Evolutionary conservation across 2,113 vertebrate species (phyloP), one percentile per base, ranked within the genome.

Genomic region (Seriola aureovittata): DNA sequence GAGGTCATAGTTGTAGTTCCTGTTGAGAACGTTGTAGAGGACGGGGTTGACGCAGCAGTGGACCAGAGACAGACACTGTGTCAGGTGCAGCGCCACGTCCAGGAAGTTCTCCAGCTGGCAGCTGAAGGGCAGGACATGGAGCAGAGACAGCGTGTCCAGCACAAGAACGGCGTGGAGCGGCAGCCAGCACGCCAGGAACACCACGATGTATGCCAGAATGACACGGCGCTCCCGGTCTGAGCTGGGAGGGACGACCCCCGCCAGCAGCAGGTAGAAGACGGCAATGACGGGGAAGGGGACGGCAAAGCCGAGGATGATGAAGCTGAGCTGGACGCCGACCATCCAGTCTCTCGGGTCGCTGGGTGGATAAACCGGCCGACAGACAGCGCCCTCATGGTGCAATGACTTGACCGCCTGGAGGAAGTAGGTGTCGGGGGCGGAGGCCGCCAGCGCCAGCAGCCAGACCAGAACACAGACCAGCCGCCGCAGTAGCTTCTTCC

Each of bases 41-140:
- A 97, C 91, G 0, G 97, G 97, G 87, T 98, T 98, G 90, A 97
- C 65, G 0, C 97, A 97, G 92, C 97, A 99, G 89, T 98, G 97
- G 40, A 96, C 87, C 3, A 98, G 93, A 0, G 97, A 97, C 86
- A 97, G 93, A 55, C 97, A 97, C 93, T 98, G 97, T 0, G 97
- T 97, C 88, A 97, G 82, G 14, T 97, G 96, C 25, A 98, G 92
- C 0, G 96, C 94, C 0, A 95, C 94, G 0, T 95, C 96, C 44
- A 98, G 94, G 66, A 96, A 96, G 78, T 94, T 95, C 92, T 99
- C 97, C 90, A 97, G 93, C 42, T 92, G 89, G 84, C 97, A 99
- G 88, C 94, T 96, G 85, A 97, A 96, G 14, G 97, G 95, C 50
- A 98, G 63, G 38, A 95, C 81, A 2, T 96, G 93, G 3, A 98